These are phyloP conservation scores for Hippocampus mohnikei DNA, from an alignment of 2,113 vertebrate species.

Conservation along the genomic window DNA sequence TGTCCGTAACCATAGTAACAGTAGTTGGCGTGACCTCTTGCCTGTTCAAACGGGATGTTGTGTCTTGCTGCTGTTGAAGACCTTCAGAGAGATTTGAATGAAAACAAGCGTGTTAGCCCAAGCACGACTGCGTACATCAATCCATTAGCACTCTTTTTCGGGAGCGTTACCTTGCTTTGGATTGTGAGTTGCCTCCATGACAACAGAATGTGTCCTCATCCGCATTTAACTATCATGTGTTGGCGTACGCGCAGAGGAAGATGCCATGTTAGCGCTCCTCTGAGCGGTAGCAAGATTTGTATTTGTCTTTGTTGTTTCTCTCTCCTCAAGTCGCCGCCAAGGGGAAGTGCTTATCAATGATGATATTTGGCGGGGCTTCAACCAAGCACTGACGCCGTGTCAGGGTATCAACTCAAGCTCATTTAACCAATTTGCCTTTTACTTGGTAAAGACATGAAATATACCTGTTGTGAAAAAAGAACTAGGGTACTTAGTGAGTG, in stretches of 20 bases:
- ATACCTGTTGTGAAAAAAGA: neutral
- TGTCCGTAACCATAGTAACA: conserved; percentile 12
- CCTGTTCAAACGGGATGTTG: conserved; percentile 36
- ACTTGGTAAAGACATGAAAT: neutral
- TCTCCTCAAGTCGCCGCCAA: neutral
- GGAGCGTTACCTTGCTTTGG: conserved; percentile 48
- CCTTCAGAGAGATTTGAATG: conserved; percentile 41
- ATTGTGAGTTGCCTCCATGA: conserved; percentile 62
- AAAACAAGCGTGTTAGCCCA: conserved; percentile 3
- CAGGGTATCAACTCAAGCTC: neutral
- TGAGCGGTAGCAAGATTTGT: conserved; percentile 5
- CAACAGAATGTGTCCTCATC: conserved; percentile 16
- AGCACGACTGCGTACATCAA: conserved; percentile 10
- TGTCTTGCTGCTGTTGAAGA: conserved; percentile 42
- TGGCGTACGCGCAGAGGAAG: conserved; percentile 11
- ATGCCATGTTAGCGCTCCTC: conserved; percentile 26
- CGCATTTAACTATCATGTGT: conserved; percentile 43
- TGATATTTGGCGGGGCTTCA: neutral
- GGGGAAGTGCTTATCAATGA: conserved; percentile 26
- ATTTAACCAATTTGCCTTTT: neutral
- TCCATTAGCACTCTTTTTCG: conserved; percentile 29
- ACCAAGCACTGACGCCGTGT: neutral
- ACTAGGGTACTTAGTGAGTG: neutral
- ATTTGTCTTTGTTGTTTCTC: neutral
- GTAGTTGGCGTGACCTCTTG: conserved; percentile 47